Evolutionary conservation across 2,888 invertebrate species (phyloP), one percentile per base, ranked within the genome.

Genomic region (Mesorhabditis spiculigera): DNA sequence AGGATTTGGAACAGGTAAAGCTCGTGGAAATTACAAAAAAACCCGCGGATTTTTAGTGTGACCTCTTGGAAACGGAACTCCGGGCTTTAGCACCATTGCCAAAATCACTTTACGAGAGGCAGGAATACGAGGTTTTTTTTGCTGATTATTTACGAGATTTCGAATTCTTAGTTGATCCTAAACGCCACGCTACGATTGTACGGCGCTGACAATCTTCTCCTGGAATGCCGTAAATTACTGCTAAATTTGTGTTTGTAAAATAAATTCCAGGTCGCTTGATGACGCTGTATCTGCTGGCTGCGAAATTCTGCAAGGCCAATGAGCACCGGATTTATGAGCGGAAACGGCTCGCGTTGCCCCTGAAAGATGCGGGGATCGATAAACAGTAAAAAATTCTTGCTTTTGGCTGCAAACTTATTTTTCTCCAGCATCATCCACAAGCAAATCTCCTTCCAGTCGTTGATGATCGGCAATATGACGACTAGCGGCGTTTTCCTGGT

Each of bases 401-500:
- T n/a, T n/a, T n/a, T n/a, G n/a, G n/a, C n/a, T n/a, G n/a, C n/a
- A n/a, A n/a, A n/a, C n/a, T n/a, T n/a, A n/a, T n/a, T n/a, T n/a
- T n/a, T n/a, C n/a, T n/a, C n/a, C n/a, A n/a, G 58, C 58, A 50
- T 50, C n/a, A n/a, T 50, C n/a, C 58, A 50, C n/a, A 10, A 50
- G n/a, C 8, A 50, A 13, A 50, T 50, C 58, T n/a, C 58, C 8
- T 13, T 50, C 10, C 8, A 50, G n/a, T 50, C 58, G 58, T 13
- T 50, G 8, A 50, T 50, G 58, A n/a, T 50, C 8, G n/a, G 58
- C 58, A 50, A 13, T 50, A n/a, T n/a, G 8, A 50, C 8, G n/a
- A 13, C 8, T 13, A 50, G 58, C n/a, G n/a, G n/a, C 8, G 58
- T 77, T 4, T 81, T 81, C 65, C 66, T 80, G 43, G 75, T 76